Evolutionary conservation across 2,888 invertebrate species (phyloP), one percentile per base, ranked within the genome.

Genomic region (Drosophila mercatorum): DNA sequence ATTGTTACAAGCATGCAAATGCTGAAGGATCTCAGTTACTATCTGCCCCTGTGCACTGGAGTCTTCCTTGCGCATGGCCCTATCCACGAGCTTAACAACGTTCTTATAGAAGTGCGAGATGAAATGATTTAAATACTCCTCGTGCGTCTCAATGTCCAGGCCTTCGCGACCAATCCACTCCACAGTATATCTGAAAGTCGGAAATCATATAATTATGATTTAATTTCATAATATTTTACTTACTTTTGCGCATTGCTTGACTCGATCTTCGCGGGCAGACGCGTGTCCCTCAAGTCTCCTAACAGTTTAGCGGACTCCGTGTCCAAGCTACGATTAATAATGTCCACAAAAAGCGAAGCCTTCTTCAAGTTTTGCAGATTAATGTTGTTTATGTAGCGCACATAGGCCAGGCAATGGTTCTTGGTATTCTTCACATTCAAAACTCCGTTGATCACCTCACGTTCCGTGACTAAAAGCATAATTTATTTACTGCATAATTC

Each of bases 131-230:
- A 99, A 94, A 91, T 99, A 99, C 91, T 98, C 98, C 64, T 96
- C 95, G 89, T 99, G 98, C 0, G 98, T 97, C 91, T 98, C 98
- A 3, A 95, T 95, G 88, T 98, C 98, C 38, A 99, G 93, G 38
- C 99, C 99, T 91, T 98, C 98, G 56, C 98, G 95, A 0, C 98
- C 98, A 51, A 98, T 97, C 99, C 99, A 99, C 91, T 99, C 98
- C 0, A 99, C 97, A 0, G 97, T 97, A 89, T 98, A 98, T 84
- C 97, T 97, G 84, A 5, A 66, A 53, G 10, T 5, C 0, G 26
- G 14, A 26, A n/a, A 40, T 28, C 5, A n/a, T 41, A 11, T 22
- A 14, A 28, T 12, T 28, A 4, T 12, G 22, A 38, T 38, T 53
- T 0, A 8, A 12, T 38, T 12, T 8, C 1, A 3, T 22, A 3